Conservation (phyloP, 1,140 invertebrate genomes). For the Bombus waltoni region DNA sequence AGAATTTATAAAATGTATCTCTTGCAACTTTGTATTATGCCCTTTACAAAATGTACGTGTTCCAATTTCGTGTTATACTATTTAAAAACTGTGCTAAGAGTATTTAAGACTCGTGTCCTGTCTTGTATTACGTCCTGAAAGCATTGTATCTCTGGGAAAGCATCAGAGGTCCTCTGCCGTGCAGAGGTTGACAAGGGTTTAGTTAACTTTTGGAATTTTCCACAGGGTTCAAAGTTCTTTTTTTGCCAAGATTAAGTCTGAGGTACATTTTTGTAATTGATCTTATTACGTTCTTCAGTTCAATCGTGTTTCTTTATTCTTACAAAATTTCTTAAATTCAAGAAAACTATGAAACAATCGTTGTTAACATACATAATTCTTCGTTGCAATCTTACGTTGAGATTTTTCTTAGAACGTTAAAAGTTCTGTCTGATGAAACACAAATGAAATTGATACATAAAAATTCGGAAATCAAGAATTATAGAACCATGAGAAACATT, state of each 20-base stretch:
- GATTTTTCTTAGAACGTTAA: too few species aligned
- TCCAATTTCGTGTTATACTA: background rate
- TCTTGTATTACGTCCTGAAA: background rate
- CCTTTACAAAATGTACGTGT: background rate
- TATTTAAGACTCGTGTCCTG: background rate
- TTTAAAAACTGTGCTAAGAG: background rate
- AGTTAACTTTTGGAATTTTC: background rate
- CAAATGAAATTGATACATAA: too few species aligned
- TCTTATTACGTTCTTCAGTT: too few species aligned
- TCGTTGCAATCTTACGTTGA: too few species aligned
- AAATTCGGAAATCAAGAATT: too few species aligned
- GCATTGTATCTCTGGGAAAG: background rate
- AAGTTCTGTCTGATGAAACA: too few species aligned
- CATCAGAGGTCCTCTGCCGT: background rate
- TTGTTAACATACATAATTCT: too few species aligned
- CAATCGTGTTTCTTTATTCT: background rate
- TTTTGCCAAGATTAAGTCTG: too few species aligned
- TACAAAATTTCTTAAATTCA: background rate
- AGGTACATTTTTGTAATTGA: too few species aligned
- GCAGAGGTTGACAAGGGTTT: background rate
- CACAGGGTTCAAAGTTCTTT: background rate
- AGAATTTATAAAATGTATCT: background rate
- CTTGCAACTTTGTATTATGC: background rate
- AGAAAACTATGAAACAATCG: background rate
- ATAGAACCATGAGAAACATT: too few species aligned